These are phyloP conservation scores for Orius insidiosus DNA, from an alignment of 1,140 invertebrate species.

Conservation along the genomic window DNA sequence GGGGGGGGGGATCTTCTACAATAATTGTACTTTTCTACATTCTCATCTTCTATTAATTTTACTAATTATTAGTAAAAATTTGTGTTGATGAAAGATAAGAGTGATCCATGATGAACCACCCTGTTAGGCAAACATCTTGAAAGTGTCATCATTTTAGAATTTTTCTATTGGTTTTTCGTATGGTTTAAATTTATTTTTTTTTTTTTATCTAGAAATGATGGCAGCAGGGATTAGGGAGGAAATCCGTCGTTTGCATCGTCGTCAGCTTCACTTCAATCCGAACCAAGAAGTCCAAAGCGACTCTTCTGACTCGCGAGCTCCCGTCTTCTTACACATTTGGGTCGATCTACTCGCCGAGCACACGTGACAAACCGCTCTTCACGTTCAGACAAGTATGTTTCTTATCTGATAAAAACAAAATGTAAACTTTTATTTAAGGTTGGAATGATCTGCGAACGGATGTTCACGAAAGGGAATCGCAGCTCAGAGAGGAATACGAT, in stretches of 20 bases:
- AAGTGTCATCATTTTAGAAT: not conserved
- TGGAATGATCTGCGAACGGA: constrained; percentile 83
- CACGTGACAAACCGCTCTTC: constrained; percentile 69
- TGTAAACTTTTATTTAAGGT: constrained; percentile 39
- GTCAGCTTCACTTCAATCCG: constrained; percentile 58
- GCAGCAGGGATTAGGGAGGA: constrained; percentile 80
- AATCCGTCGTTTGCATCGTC: constrained; percentile 72
- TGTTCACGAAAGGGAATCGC: constrained; percentile 85
- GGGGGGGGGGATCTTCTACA: too few species aligned
- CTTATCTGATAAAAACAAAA: not conserved
- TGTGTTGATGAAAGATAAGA: too few species aligned
- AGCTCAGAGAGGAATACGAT: constrained; percentile 86
- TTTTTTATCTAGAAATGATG: constrained; percentile 71
- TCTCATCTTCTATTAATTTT: too few species aligned
- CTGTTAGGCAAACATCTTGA: too few species aligned
- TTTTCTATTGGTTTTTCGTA: not conserved
- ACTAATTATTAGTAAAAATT: too few species aligned
- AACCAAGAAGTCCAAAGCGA: constrained; percentile 21
- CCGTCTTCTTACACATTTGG: constrained; percentile 28
- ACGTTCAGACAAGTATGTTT: constrained; percentile 69
- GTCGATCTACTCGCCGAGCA: constrained; percentile 27
- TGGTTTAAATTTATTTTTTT: not conserved
- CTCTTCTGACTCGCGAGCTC: constrained; percentile 29
- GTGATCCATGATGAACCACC: too few species aligned
- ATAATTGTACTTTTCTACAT: too few species aligned